A percentile compares a stretch with the other conserved stretches of the same genome.
phyloP scores from a whole-genome alignment of 2,797 vertebrate genomes.

The Florisuga fusca region DNA sequence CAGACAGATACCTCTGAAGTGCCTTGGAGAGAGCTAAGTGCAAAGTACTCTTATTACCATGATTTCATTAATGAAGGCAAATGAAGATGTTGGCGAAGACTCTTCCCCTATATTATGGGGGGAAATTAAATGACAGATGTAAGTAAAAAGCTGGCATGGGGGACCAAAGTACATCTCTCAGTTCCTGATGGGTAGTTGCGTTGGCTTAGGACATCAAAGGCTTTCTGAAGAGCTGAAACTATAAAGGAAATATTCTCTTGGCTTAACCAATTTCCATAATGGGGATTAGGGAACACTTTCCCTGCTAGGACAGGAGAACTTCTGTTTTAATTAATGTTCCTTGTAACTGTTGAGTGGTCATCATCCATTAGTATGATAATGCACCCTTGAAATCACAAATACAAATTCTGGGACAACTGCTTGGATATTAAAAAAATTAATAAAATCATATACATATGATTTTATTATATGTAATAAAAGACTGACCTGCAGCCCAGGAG shows the following conservation, averaged over 20 bases:
- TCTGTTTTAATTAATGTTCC: conserved; percentile 49
- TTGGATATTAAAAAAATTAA: conserved; percentile 10
- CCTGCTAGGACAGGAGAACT: conserved; percentile 25
- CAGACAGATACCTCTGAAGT: conserved; percentile 12
- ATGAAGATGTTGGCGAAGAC: conserved; percentile 34
- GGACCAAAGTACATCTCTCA: conserved; percentile 8
- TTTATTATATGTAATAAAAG: too few relatives aligned
- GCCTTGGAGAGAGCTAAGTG: not conserved
- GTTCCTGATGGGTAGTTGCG: conserved; percentile 42
- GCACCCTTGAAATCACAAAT: conserved; percentile 38
- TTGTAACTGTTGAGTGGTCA: conserved; percentile 6
- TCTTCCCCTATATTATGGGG: not conserved
- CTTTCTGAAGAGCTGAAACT: conserved; percentile 28
- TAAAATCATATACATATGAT: not conserved
- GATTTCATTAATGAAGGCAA: conserved; percentile 50
- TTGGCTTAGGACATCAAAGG: conserved; percentile 52
- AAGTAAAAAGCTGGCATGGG: conserved; percentile 52
- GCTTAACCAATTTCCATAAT: conserved; percentile 56
- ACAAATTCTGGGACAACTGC: not conserved
- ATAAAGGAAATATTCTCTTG: conserved; percentile 29
- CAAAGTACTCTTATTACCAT: conserved; percentile 32
- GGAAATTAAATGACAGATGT: conserved; percentile 49
- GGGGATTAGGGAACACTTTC: conserved; percentile 34
- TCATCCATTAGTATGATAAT: conserved; percentile 23
- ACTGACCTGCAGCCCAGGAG: not conserved